Percentiles rank a stretch among this genome's conserved stretches.
phyloP scores from a whole-genome alignment of 2,797 vertebrate species.

The Xenentodon cancila region DNA sequence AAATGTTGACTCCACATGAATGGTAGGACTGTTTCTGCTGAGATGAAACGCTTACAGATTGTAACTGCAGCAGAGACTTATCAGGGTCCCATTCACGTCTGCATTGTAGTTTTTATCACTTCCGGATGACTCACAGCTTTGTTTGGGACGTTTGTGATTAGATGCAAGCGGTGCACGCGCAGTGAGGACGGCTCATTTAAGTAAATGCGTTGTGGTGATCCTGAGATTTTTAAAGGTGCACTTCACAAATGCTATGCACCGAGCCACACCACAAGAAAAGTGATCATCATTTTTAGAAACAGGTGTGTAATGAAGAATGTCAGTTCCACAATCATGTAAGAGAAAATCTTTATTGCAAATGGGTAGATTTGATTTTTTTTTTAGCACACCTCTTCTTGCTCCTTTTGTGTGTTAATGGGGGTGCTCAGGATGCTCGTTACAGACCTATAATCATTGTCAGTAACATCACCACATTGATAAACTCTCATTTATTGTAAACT shows the following conservation, averaged over 20 bases:
- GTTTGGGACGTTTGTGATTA: constrained; percentile 53
- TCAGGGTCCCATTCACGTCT: constrained; percentile 37
- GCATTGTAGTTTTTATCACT: constrained; percentile 33
- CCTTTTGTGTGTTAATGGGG: no score
- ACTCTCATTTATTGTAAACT: neutral
- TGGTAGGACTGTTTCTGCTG: constrained; percentile 51
- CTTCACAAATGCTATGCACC: neutral
- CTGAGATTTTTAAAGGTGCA: neutral
- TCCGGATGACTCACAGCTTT: constrained; percentile 7
- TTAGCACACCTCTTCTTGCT: no score
- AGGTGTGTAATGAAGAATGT: neutral
- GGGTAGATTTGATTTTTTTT: neutral
- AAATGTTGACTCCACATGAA: constrained; percentile 25
- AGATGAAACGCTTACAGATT: constrained; percentile 30
- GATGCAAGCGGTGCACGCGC: constrained; percentile 14
- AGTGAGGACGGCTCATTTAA: constrained; percentile 10
- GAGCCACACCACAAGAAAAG: neutral
- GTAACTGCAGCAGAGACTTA: constrained; percentile 22
- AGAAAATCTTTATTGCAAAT: neutral
- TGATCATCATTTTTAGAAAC: neutral
- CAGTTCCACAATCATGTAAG: neutral
- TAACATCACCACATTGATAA: neutral
- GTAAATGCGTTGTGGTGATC: constrained; percentile 5
- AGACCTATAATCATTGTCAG: neutral
- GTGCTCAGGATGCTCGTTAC: no score